phyloP scores from a whole-genome alignment of 2,113 vertebrate species.

The Cricetomys ansorgei region DNA sequence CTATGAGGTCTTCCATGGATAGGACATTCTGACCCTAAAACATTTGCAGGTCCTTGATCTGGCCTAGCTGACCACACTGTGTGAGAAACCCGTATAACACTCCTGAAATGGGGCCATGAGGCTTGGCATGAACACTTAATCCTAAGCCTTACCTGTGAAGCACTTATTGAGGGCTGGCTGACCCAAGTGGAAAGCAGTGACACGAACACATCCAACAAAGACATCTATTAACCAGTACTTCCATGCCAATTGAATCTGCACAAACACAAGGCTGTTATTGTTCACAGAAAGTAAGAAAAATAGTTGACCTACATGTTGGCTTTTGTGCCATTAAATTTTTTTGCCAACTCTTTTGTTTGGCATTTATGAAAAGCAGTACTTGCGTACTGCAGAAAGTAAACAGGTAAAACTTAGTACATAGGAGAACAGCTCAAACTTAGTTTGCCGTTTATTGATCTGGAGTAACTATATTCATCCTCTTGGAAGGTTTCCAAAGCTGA shows the following conservation, averaged over 20 bases:
- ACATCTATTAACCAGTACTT: conserved; percentile 60
- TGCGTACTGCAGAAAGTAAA: conserved; percentile 59
- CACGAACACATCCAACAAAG: conserved; percentile 53
- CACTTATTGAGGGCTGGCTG: background rate
- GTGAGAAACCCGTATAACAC: background rate
- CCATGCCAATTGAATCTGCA: conserved; percentile 56
- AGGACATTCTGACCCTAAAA: background rate
- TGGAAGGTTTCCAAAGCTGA: conserved; percentile 44
- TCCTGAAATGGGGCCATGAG: background rate
- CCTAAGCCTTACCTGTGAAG: background rate
- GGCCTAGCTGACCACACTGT: background rate
- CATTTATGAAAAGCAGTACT: conserved; percentile 61
- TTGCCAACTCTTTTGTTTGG: conserved; percentile 52
- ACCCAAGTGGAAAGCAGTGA: conserved; percentile 45
- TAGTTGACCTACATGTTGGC: conserved; percentile 62
- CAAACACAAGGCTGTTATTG: conserved; percentile 53
- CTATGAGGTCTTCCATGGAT: background rate
- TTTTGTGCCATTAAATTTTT: conserved; percentile 53
- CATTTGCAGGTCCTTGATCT: background rate
- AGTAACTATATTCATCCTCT: conserved; percentile 52
- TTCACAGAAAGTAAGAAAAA: conserved; percentile 62
- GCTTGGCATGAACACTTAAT: background rate
- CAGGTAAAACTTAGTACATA: conserved; percentile 40
- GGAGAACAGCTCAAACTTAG: conserved; percentile 49
- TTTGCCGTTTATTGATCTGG: conserved; percentile 57